phyloP scores from a whole-genome alignment of 2,888 invertebrate species.

The Acrobasis suavella region DNA sequence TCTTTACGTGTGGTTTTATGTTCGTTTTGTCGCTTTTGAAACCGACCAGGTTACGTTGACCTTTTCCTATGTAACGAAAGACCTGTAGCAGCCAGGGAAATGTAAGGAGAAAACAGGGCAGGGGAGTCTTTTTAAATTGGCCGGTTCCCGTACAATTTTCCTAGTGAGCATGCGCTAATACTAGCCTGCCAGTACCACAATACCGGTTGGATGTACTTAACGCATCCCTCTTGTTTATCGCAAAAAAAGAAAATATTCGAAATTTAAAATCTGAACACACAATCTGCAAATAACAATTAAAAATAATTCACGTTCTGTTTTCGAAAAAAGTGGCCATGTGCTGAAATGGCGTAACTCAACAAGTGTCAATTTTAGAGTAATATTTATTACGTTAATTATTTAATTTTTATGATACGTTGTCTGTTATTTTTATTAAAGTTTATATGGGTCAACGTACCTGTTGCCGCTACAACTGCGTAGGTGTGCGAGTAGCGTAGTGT shows the following conservation, averaged over 20 bases:
- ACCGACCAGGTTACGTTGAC: conserved; percentile 42
- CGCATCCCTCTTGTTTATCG: conserved; percentile 40
- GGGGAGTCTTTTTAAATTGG: conserved; percentile 47
- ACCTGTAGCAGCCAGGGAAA: conserved; percentile 27
- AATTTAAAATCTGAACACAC: conserved; percentile 20
- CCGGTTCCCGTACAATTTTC: conserved; percentile 46
- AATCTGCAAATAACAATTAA: neutral
- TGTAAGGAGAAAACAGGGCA: conserved; percentile 33
- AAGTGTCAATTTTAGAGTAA: conserved; percentile 34
- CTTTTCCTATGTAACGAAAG: conserved; percentile 29
- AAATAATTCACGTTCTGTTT: neutral
- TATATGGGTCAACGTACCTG: conserved; percentile 48
- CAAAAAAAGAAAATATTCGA: conserved; percentile 26
- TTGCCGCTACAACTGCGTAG: conserved; percentile 50
- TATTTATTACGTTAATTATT: neutral
- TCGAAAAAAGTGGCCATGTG: neutral
- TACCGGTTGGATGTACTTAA: conserved; percentile 47
- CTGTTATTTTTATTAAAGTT: conserved; percentile 8
- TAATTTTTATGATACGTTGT: neutral
- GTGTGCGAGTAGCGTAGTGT: conserved; percentile 37
- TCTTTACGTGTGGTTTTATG: conserved; percentile 41
- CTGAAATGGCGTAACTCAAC: conserved; percentile 26
- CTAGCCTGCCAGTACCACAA: conserved; percentile 51
- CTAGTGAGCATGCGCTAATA: conserved; percentile 62
- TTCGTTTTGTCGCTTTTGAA: conserved; percentile 41